Evolutionary conservation across 2,888 invertebrate genomes (phyloP).

Genomic region (Polydrusus pterygomalis): DNA sequence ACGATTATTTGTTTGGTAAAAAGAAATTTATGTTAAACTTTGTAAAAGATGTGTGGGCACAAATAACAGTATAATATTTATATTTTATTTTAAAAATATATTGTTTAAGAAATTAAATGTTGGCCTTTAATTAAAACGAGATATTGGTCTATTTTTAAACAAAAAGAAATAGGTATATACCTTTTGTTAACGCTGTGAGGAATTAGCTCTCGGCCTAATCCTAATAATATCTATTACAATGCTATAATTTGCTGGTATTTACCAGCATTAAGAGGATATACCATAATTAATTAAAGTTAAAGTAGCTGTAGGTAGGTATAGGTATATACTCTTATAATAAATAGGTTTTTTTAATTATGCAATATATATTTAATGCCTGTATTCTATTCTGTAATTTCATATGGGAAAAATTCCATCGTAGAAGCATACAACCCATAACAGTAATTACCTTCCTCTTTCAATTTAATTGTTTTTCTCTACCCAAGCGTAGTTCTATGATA

Average conservation of each 20-base stretch:
- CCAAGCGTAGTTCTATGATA: slow-evolving; percentile 15
- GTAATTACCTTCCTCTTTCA: slow-evolving; percentile 7
- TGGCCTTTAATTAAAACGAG: no score
- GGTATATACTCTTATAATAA: background rate
- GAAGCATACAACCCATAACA: slow-evolving; percentile 14
- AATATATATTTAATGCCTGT: background rate
- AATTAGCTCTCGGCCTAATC: background rate
- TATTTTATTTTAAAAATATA: no score
- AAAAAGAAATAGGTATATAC: no score
- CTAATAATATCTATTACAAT: background rate
- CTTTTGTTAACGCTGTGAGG: background rate
- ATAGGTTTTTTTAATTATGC: background rate
- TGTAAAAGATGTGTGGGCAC: no score
- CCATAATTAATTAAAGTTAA: background rate
- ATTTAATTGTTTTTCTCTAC: slow-evolving; percentile 23
- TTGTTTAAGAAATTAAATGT: no score
- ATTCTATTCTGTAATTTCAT: background rate
- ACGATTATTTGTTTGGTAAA: background rate
- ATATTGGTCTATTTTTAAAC: no score
- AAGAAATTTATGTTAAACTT: no score
- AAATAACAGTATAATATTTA: no score
- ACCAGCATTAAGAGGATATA: background rate
- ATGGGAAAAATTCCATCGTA: slow-evolving; percentile 13
- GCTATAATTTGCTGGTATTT: background rate
- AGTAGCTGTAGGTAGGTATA: no score